These are phyloP conservation scores for Ophiothrix spiculata DNA, from an alignment of 35 echinoderm and acorn worm species.

Conservation along the genomic window DNA sequence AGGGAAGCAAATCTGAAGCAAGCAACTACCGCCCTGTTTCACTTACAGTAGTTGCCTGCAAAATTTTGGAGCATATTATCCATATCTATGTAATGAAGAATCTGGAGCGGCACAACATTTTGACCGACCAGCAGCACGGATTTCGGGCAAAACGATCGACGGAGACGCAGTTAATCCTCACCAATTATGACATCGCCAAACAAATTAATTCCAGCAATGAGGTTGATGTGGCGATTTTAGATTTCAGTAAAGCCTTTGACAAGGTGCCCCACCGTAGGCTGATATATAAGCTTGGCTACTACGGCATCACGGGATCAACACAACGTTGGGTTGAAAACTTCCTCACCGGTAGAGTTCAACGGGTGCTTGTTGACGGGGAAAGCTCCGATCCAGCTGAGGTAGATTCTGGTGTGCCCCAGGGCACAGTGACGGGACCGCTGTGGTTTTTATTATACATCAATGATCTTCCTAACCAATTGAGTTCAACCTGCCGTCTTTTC, in stretches of 20 bases:
- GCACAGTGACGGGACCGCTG: conserved; percentile 20
- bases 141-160: conserved; percentile 13
- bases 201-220: conserved; percentile 12
- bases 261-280: conserved; percentile 16
- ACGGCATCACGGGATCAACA: not conserved
- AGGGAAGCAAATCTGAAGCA: conserved; percentile 40
- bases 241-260: conserved; percentile 65
- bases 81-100: conserved; percentile 36
- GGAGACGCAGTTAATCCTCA: conserved; percentile 8
- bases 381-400: not conserved
- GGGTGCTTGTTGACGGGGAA: conserved; percentile 40
- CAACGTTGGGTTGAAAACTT: conserved; percentile 7
- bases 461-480: conserved; percentile 19
- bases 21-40: conserved; percentile 53
- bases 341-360: not conserved
- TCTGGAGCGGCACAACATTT: conserved; percentile 17
- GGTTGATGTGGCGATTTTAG: conserved; percentile 26
- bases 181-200: conserved; percentile 42
- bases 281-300: not conserved
- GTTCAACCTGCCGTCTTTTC: too few relatives aligned
- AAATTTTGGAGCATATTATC: conserved; percentile 46
- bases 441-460: conserved; percentile 27
- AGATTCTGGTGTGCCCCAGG: conserved; percentile 34
- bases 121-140: conserved; percentile 29
- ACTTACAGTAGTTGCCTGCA: conserved; percentile 29